Base-by-base conservation (phyloP, 2,113 vertebrate species). In the Erpornis zantholeuca region DNA sequence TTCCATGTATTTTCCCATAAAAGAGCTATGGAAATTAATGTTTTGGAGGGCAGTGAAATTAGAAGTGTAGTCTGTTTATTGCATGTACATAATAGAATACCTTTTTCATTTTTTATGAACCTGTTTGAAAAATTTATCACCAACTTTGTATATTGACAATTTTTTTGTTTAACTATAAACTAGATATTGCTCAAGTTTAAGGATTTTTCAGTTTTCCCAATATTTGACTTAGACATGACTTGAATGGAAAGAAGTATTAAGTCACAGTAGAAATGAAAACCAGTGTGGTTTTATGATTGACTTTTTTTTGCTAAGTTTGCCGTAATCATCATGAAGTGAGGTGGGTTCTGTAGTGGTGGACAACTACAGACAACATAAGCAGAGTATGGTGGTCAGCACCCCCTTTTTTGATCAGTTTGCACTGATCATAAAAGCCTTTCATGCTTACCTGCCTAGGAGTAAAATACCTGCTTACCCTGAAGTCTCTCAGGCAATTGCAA, bases 291-390 rank as follows among this genome's bases (percentile, higher is more conserved):
- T 72, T 47, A 54, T 13, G 12, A 4, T 0, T 33, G 4, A 25
- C 38, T 12, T 28, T 11, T 84, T 61, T 54, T 25, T 5, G 11
- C 19, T 24, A 4, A 19, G 21, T 69, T 72, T 88, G 27, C n/a
- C 15, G 1, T 47, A 20, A 25, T 49, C 38, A 14, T 38, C 4
- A 6, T 16, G 10, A 40, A 64, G 16, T 3, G 3, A 15, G 21
- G 18, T 44, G 33, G 9, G 13, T 65, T 82, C 42, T 69, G 31
- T n/a, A 21, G 12, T 15, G 15, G 19, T 19, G 25, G 36, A 27
- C 8, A 64, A n/a, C n/a, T n/a, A n/a, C n/a, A 50, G 53, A 24
- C 5, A 53, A 28, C 0, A 0, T 6, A 45, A 53, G 17, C 35
- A 59, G n/a, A 63, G 22, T 29, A 7, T 3, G 18, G 33, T 2